Percentiles rank a stretch among this genome's conserved stretches.
Conservation (phyloP, 2,113 vertebrate genomes). For the Osmerus mordax region DNA sequence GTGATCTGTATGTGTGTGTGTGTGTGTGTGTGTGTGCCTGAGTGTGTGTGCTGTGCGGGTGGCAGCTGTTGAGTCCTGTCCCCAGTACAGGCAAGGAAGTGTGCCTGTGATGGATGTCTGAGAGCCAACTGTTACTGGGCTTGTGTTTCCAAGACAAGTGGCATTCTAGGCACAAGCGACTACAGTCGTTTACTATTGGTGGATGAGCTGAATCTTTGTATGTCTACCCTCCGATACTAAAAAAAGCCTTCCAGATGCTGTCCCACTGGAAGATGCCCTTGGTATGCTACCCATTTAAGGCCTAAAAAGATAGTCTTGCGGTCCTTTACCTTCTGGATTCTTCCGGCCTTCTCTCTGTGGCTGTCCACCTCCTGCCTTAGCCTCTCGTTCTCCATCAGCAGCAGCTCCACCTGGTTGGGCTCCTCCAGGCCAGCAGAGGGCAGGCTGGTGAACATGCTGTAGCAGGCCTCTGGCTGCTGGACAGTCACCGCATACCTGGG, state of each 20-base stretch:
- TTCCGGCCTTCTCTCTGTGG: conserved; percentile 78
- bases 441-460: conserved; percentile 63
- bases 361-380: conserved; percentile 84
- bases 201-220: background rate
- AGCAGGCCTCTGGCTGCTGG: conserved; percentile 64
- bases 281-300: background rate
- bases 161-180: conserved; percentile 2
- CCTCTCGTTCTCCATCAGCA: conserved; percentile 88
- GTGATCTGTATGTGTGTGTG: conserved; percentile 11
- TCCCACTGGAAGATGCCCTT: background rate
- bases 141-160: conserved; percentile 62
- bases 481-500: conserved; percentile 79
- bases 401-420: conserved; percentile 77
- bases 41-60: conserved; percentile 35
- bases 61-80: conserved; percentile 62
- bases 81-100: conserved; percentile 51
- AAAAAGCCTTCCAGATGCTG: background rate
- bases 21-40: conserved; percentile 40
- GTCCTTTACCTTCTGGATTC: conserved; percentile 87
- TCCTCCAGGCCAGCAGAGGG: conserved; percentile 76
- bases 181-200: background rate
- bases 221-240: too few species aligned
- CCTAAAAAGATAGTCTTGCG: background rate
- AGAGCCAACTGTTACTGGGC: conserved; percentile 51
- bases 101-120: conserved; percentile 39